Conservation (phyloP, 2,888 invertebrate genomes). For the Drosophila birchii region DNA sequence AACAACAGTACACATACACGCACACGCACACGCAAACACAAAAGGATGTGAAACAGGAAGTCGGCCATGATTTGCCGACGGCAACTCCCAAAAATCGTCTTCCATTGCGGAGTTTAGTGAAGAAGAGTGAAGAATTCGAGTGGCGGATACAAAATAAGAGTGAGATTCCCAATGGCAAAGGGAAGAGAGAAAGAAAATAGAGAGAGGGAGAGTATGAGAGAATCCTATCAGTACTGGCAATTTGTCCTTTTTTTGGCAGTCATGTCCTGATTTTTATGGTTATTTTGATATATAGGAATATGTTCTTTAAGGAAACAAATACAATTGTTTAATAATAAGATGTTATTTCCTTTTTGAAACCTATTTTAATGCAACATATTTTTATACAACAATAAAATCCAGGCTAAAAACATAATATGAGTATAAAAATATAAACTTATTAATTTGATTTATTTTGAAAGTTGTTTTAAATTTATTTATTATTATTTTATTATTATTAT, state of each 20-base stretch:
- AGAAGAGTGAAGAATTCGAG: constrained; percentile 61
- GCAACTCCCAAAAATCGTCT: constrained; percentile 53
- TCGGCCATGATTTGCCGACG: constrained; percentile 74
- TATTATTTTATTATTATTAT: not conserved
- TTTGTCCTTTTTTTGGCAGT: not conserved
- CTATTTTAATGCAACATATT: not conserved
- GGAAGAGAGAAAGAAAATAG: constrained; percentile 2
- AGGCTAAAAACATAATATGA: not conserved
- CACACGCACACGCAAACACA: constrained; percentile 33
- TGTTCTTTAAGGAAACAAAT: not conserved
- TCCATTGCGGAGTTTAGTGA: constrained; percentile 67
- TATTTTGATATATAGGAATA: not conserved
- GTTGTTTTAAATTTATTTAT: not conserved
- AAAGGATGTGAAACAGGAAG: constrained; percentile 25
- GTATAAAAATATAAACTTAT: not conserved
- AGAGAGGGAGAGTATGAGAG: constrained; percentile 16
- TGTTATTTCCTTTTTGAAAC: not conserved
- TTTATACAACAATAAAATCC: not conserved
- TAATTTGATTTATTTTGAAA: not conserved
- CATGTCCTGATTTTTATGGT: not conserved
- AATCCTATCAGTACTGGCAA: not conserved
- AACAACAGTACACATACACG: constrained; percentile 47
- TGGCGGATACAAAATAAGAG: constrained; percentile 57
- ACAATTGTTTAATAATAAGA: not conserved
- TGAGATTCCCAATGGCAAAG: constrained; percentile 2